These are phyloP conservation scores for Leptestheria dahalacensis DNA, from an alignment of 1,140 invertebrate genomes.

Conservation along the genomic window DNA sequence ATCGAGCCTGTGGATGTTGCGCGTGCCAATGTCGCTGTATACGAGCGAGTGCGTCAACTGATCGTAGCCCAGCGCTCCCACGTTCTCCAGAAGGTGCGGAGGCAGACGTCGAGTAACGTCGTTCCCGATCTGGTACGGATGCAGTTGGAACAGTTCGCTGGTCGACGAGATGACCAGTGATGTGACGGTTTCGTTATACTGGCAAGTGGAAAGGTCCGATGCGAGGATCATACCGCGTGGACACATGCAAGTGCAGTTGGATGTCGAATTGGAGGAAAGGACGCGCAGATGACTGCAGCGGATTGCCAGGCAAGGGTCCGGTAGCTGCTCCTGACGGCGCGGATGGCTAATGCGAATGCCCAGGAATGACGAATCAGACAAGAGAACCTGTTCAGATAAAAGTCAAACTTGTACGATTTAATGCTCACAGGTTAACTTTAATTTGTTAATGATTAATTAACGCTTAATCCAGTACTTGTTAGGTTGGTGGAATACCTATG, in stretches of 20 bases:
- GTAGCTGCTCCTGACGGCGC: slow-evolving; percentile 37
- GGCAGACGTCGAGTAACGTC: background rate
- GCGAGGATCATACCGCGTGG: slow-evolving; percentile 7
- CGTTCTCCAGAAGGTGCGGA: background rate
- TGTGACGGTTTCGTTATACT: background rate
- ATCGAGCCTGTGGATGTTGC: slow-evolving; percentile 3
- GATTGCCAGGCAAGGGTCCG: background rate
- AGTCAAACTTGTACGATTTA: too few species aligned
- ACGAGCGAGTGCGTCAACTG: slow-evolving; percentile 1
- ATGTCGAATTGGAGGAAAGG: background rate
- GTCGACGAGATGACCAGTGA: background rate
- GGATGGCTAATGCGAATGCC: slow-evolving; percentile 60
- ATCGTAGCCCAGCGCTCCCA: slow-evolving; percentile 11
- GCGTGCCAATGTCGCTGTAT: slow-evolving; percentile 6
- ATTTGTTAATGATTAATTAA: background rate
- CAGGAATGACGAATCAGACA: background rate
- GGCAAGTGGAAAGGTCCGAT: slow-evolving; percentile 3
- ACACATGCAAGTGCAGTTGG: slow-evolving; percentile 3
- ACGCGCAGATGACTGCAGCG: slow-evolving; percentile 12
- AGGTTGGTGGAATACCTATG: too few species aligned
- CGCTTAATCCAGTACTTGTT: too few species aligned
- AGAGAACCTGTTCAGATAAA: background rate
- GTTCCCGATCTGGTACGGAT: slow-evolving; percentile 1
- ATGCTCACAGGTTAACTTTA: too few species aligned
- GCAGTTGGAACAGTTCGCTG: background rate